Evolutionary conservation across 2,113 vertebrate species (phyloP).

Genomic region (Microcebus ravelobensis): DNA sequence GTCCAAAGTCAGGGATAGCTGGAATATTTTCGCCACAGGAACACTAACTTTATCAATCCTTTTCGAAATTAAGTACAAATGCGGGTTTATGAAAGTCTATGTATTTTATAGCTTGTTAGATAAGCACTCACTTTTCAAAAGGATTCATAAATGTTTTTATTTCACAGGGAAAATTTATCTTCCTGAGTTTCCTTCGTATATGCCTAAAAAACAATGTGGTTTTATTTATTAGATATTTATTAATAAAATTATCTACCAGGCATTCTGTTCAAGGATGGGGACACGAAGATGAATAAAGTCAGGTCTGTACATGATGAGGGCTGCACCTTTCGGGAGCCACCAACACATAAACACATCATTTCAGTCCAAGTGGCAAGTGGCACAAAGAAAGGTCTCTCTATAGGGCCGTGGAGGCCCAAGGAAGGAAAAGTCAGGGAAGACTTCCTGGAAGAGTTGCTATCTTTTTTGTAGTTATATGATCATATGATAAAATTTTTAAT

Average conservation of each 20-base stretch:
- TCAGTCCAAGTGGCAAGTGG: not conserved
- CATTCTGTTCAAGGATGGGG: not conserved
- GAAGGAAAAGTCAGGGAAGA: not conserved
- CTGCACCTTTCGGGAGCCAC: not conserved
- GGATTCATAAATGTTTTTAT: not conserved
- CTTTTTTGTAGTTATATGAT: not conserved
- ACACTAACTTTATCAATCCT: not conserved
- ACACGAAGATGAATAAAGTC: not conserved
- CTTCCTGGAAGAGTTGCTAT: not conserved
- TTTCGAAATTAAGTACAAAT: not conserved
- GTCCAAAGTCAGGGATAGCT: not conserved
- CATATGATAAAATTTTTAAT: not conserved
- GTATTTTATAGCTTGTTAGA: not conserved
- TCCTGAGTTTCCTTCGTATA: not conserved
- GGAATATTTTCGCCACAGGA: not conserved
- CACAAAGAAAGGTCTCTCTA: not conserved
- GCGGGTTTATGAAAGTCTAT: not conserved
- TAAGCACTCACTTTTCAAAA: not conserved
- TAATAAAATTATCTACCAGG: not conserved
- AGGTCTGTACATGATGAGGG: not conserved
- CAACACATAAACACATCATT: not conserved
- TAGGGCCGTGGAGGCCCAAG: not conserved
- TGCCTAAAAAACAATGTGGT: not conserved
- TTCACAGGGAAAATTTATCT: constrained; percentile 35
- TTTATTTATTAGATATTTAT: not conserved